Conservation (phyloP, 2,113 vertebrate species). For the sheep (Ovis aries) region ARS-UI_Ramb_v3.0 NC_056054.1:252756001-252756500, state of each 20-base stretch:
- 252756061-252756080: neutral
- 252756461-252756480: neutral
- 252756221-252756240: neutral
- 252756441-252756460: neutral
- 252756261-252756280: neutral
- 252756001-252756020: neutral
- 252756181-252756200: neutral
- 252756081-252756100: neutral
- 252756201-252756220: neutral
- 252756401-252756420: neutral
- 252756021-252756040: neutral
- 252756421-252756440: neutral
- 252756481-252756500: neutral
- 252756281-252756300: neutral
- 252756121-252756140: neutral
- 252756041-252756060: neutral
- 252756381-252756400: neutral
- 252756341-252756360: neutral
- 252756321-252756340: neutral
- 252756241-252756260: neutral
- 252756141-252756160: neutral
- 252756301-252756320: neutral
- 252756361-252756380: neutral
- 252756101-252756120: neutral
- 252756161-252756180: fast-evolving